Conservation (phyloP, 2,797 vertebrate species). For the Chelonia mydas region DNA sequence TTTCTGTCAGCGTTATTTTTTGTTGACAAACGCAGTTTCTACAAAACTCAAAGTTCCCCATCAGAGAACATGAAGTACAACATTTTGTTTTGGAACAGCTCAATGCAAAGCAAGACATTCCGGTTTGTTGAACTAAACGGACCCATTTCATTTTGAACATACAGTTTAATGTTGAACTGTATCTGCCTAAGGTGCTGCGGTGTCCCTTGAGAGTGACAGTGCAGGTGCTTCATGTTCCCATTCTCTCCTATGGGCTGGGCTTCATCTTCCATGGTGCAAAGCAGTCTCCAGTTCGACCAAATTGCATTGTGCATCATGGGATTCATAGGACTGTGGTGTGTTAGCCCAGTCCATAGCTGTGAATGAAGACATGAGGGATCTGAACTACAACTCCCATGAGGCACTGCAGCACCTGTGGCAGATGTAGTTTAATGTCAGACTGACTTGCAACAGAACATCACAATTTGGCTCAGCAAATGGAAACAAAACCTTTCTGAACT, state of each 20-base stretch:
- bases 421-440: background rate
- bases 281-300: background rate
- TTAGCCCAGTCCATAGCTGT: background rate
- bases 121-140: too few species aligned
- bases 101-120: too few species aligned
- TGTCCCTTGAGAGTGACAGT: background rate
- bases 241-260: background rate
- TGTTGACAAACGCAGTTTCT: too few species aligned
- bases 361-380: background rate
- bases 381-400: background rate
- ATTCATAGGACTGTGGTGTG: background rate
- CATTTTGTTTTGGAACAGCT: too few species aligned
- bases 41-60: too few species aligned
- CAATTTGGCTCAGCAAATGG: background rate
- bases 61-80: too few species aligned
- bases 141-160: background rate
- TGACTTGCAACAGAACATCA: background rate
- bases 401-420: background rate
- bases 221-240: background rate
- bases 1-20: too few species aligned
- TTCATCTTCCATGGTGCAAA: background rate
- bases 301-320: background rate
- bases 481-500: background rate
- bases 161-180: background rate
- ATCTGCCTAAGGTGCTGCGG: background rate